Percentiles rank a stretch among this genome's conserved stretches.
These are phyloP conservation scores for Phragmatobia fuliginosa DNA, from an alignment of 2,888 invertebrate species.

Conservation along the genomic window DNA sequence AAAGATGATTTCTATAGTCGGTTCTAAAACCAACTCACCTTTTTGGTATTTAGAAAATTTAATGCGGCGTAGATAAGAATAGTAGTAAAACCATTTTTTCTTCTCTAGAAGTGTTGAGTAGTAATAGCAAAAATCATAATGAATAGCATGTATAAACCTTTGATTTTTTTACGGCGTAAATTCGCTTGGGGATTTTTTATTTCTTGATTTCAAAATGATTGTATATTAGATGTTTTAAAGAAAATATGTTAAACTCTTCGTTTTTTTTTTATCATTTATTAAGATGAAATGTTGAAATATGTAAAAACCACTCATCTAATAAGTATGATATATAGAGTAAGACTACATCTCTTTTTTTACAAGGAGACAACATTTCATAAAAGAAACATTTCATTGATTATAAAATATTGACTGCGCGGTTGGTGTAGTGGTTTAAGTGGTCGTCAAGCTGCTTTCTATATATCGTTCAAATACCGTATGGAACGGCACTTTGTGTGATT, in stretches of 20 bases:
- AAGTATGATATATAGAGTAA: too few species aligned
- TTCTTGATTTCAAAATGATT: background rate
- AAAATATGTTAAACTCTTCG: too few species aligned
- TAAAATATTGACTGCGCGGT: too few species aligned
- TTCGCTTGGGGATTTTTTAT: background rate
- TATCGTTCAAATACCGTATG: too few species aligned
- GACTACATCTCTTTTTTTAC: too few species aligned
- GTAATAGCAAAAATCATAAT: background rate
- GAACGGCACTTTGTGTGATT: too few species aligned
- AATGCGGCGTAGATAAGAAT: background rate
- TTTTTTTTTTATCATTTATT: too few species aligned
- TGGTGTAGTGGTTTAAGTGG: too few species aligned
- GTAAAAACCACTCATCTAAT: too few species aligned
- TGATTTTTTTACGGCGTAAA: background rate
- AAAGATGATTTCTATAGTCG: background rate
- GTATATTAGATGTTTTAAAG: background rate
- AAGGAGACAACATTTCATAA: too few species aligned
- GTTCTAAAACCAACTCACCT: background rate
- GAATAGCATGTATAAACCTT: background rate
- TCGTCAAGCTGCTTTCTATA: too few species aligned
- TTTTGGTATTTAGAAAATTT: background rate
- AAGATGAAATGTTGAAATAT: background rate
- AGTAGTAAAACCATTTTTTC: background rate
- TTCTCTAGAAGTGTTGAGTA: background rate
- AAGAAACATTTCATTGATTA: too few species aligned